Evolutionary conservation across 1,140 invertebrate species (phyloP).

Genomic region (Rhopalosiphum maidis): DNA sequence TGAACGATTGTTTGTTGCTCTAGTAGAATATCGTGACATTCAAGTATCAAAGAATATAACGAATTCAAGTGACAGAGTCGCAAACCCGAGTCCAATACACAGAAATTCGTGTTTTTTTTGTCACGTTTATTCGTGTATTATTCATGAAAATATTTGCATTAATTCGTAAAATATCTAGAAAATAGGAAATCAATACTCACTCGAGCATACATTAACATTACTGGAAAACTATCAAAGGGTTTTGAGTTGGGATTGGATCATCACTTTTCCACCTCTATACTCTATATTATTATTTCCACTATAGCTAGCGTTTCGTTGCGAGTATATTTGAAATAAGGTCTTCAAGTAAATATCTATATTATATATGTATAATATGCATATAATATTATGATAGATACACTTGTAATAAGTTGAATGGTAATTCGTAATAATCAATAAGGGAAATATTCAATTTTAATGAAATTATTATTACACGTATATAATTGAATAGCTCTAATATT

Average conservation of each 20-base stretch:
- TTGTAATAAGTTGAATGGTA: background rate
- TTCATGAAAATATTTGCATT: background rate
- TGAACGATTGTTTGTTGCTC: background rate
- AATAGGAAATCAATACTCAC: slow-evolving; percentile 2
- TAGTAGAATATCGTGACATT: background rate
- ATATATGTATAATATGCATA: too few relatives aligned
- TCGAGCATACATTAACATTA: background rate
- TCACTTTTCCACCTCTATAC: background rate
- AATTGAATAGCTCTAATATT: background rate
- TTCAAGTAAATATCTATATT: background rate
- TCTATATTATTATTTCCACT: background rate
- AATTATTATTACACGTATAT: background rate
- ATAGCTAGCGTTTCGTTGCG: background rate
- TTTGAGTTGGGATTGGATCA: background rate
- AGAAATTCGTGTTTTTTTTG: background rate
- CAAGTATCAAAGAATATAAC: background rate
- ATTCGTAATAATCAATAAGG: background rate
- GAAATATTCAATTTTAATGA: background rate
- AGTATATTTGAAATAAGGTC: background rate
- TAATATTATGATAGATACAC: background rate
- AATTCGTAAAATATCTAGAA: background rate
- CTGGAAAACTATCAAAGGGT: background rate
- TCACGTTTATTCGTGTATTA: background rate
- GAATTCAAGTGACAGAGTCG: background rate
- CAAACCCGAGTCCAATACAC: background rate